Evolutionary conservation across 1,140 invertebrate species (phyloP).

Genomic region (Euwallacea similis): DNA sequence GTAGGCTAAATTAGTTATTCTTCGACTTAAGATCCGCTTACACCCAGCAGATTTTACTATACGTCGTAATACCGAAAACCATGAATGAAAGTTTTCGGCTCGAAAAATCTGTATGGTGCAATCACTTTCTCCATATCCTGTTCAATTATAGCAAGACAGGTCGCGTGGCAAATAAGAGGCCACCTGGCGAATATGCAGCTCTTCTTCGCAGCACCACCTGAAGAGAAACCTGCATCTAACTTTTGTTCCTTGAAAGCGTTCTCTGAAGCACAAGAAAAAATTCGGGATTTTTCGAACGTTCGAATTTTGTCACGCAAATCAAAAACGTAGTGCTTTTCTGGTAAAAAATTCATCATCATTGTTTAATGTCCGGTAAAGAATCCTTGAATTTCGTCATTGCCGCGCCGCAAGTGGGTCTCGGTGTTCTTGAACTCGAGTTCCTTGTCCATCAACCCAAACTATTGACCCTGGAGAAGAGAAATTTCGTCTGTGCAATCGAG

Average conservation of each 20-base stretch:
- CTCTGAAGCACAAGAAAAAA: not conserved
- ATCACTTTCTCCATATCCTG: conserved; percentile 31
- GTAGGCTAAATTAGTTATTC: no score
- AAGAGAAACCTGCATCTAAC: not conserved
- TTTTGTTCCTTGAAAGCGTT: not conserved
- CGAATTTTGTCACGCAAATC: not conserved
- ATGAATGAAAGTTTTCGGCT: conserved; percentile 32
- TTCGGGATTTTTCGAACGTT: not conserved
- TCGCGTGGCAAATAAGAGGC: conserved; percentile 27
- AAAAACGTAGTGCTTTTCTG: not conserved
- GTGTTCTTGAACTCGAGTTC: conserved; percentile 36
- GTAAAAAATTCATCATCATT: conserved; percentile 16
- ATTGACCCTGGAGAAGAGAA: conserved; percentile 38
- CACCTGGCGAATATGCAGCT: conserved; percentile 21
- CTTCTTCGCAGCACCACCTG: not conserved
- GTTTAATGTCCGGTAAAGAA: conserved; percentile 23
- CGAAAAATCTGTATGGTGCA: conserved; percentile 27
- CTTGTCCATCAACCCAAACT: conserved; percentile 28
- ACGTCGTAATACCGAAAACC: conserved; percentile 22
- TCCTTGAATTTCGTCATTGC: conserved; percentile 31
- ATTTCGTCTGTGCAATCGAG: conserved; percentile 33
- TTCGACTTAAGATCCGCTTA: not conserved
- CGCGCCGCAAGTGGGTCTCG: conserved; percentile 24
- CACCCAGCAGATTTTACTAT: conserved; percentile 5
- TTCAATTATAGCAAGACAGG: conserved; percentile 18